These are phyloP conservation scores for Girardinus metallicus DNA, from an alignment of 2,797 vertebrate species.

Conservation along the genomic window DNA sequence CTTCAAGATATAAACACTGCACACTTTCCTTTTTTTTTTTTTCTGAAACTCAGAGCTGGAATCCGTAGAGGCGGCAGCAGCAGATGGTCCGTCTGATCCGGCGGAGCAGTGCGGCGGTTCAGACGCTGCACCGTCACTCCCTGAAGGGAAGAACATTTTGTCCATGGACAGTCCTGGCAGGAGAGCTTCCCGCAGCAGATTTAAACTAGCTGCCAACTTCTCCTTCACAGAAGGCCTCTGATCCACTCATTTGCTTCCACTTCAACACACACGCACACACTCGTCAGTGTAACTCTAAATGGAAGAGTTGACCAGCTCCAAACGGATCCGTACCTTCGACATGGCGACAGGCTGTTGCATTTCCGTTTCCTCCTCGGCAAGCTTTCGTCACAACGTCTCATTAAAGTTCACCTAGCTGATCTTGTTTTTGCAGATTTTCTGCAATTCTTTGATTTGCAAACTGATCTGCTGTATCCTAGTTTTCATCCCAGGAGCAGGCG, in stretches of 20 bases:
- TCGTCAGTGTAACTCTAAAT: slow-evolving; percentile 59
- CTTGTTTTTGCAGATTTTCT: slow-evolving; percentile 71
- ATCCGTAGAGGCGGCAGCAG: slow-evolving; percentile 17
- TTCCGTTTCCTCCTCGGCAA: slow-evolving; percentile 12
- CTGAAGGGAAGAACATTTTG: slow-evolving; percentile 27
- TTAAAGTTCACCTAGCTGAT: slow-evolving; percentile 45
- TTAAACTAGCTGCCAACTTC: slow-evolving; percentile 95
- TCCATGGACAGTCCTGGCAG: slow-evolving; percentile 86
- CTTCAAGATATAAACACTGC: background rate
- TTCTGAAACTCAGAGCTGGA: slow-evolving; percentile 37
- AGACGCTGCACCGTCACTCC: slow-evolving; percentile 16
- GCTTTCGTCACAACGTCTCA: slow-evolving; percentile 10
- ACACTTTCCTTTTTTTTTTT: background rate
- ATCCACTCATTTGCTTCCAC: slow-evolving; percentile 13
- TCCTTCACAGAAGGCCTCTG: slow-evolving; percentile 86
- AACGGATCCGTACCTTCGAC: background rate
- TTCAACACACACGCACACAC: slow-evolving; percentile 17
- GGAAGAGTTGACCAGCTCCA: slow-evolving; percentile 57
- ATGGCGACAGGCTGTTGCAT: slow-evolving; percentile 39
- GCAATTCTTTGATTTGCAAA: slow-evolving; percentile 66
- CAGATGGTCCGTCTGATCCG: slow-evolving; percentile 16
- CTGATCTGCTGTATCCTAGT: slow-evolving; percentile 13
- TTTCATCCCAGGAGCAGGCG: slow-evolving; percentile 27
- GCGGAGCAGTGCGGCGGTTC: slow-evolving; percentile 23
- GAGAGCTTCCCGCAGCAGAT: slow-evolving; percentile 87